Evolutionary conservation across 2,797 vertebrate genomes (phyloP), one percentile per base, ranked within the genome.

Genomic region (Todus mexicanus): DNA sequence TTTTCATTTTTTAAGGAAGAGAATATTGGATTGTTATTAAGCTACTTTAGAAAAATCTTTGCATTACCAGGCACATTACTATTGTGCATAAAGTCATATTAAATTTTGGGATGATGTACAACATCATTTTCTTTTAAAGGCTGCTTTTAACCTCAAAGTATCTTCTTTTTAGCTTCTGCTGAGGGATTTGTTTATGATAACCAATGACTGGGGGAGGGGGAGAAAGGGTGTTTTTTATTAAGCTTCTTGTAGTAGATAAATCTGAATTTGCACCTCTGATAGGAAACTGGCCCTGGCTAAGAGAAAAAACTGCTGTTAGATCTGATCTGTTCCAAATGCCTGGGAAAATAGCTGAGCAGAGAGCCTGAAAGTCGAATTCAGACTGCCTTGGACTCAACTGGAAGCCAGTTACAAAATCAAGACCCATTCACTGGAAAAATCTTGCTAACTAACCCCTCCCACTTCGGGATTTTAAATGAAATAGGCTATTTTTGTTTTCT

Each of bases 21-120:
- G 97, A 97, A 98, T 98, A 97, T 97, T 97, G 97, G 97, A 97
- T 97, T 97, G 96, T 97, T 98, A 98, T 97, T 98, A 97, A 97
- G 96, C 95, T 97, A 97, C 97, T 97, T 98, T 97, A 97, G 95
- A 97, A 97, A 97, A 97, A 97, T 97, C 96, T 97, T 97, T 97
- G 97, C 96, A 96, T 97, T 98, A 96, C 95, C 96, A 96, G 96
- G 95, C 96, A 95, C 97, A 96, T 97, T 97, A 95, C 96, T 98
- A 96, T 97, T 98, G 97, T 97, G 94, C 96, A 97, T 97, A 97
- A 97, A 97, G 96, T 96, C 97, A 97, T 98, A 98, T 98, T 98
- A 97, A 97, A 97, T 97, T 98, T 98, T 97, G 97, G 97, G 97
- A 96, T 96, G 96, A 98, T 97, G 95, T 97, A 97, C 96, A 97